phyloP scores from a whole-genome alignment of 2,113 vertebrate species.

The Petrocephalus microphthalmus region DNA sequence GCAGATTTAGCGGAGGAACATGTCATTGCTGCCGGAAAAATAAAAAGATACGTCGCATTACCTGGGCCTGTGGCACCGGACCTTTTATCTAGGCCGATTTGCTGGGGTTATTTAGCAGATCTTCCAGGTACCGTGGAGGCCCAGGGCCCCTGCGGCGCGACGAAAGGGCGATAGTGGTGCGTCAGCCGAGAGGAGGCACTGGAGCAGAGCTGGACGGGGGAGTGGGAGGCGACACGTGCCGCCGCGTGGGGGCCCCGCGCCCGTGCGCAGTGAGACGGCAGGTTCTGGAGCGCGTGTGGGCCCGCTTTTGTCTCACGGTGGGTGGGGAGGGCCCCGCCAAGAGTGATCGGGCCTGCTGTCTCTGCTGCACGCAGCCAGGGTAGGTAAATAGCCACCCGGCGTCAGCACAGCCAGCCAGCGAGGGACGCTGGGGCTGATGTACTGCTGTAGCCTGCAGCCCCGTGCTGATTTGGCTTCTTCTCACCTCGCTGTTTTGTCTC shows the following conservation, averaged over 20 bases:
- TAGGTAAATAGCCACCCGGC: neutral
- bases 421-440: conserved; percentile 10
- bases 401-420: neutral
- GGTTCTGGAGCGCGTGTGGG: neutral
- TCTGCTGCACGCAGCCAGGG: neutral
- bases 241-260: neutral
- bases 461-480: neutral
- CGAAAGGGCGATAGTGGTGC: neutral
- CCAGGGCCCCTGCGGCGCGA: neutral
- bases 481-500: neutral
- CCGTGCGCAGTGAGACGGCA: neutral
- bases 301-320: neutral
- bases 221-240: neutral
- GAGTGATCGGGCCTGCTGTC: neutral
- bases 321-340: neutral
- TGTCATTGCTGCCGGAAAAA: neutral
- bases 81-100: neutral
- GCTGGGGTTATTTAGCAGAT: neutral
- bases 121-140: neutral
- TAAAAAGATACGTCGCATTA: neutral
- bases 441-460: neutral
- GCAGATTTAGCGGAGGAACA: neutral
- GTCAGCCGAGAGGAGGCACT: neutral
- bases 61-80: neutral
- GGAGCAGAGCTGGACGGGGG: neutral